Percentiles rank a stretch among this genome's conserved stretches.
Conservation (phyloP, 2,888 invertebrate species). For the Cyclophora albipunctata region DNA sequence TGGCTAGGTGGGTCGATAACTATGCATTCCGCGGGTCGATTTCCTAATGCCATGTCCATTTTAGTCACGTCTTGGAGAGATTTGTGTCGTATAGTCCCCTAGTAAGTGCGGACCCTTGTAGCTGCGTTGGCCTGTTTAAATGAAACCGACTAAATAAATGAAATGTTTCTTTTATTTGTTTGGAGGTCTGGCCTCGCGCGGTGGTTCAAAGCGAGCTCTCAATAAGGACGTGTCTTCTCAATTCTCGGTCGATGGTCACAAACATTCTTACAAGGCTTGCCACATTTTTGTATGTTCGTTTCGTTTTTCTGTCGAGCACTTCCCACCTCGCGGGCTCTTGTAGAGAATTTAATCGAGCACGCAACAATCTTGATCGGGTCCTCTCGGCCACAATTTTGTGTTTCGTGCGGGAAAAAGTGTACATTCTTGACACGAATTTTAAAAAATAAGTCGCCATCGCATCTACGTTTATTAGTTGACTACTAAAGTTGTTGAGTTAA, state of each 20-base stretch:
- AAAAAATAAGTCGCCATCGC: conserved; percentile 25
- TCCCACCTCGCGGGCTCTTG: conserved; percentile 52
- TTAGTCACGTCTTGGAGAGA: conserved; percentile 28
- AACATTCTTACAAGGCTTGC: conserved; percentile 64
- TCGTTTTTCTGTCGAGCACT: conserved; percentile 56
- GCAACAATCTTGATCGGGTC: conserved; percentile 44
- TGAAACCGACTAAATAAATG: conserved; percentile 21
- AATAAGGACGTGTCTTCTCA: conserved; percentile 57
- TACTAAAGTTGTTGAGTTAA: no score
- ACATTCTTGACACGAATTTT: conserved; percentile 31
- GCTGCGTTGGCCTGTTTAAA: neutral
- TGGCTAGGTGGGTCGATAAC: conserved; percentile 33
- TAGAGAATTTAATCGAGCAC: conserved; percentile 62
- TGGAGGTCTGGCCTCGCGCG: conserved; percentile 44
- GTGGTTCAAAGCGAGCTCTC: conserved; percentile 49
- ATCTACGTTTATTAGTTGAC: conserved; percentile 18
- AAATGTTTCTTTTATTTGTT: conserved; percentile 38
- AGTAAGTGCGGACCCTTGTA: conserved; percentile 11
- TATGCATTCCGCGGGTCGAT: conserved; percentile 27
- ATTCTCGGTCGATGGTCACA: conserved; percentile 47
- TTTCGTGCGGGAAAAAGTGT: conserved; percentile 41
- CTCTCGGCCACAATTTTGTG: conserved; percentile 28
- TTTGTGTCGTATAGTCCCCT: conserved; percentile 20
- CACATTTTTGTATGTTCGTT: conserved; percentile 51
- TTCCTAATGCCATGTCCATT: conserved; percentile 32